phyloP scores from a whole-genome alignment of 2,888 invertebrate species.

The Torymus aiolomorphi region DNA sequence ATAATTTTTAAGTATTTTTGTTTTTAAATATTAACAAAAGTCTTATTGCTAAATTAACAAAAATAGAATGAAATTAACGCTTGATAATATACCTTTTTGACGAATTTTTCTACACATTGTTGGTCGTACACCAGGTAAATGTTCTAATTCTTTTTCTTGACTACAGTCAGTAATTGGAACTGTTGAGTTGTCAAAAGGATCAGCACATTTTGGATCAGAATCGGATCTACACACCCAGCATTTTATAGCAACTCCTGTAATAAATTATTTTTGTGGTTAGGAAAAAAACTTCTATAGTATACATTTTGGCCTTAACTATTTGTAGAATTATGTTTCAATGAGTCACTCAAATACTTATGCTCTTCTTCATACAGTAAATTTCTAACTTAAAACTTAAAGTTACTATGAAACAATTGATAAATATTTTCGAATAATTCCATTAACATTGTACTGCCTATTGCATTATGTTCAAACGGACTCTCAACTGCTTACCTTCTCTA shows the following conservation, averaged over 20 bases:
- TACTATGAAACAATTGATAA: not conserved
- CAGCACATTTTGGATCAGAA: slow-evolving; percentile 91
- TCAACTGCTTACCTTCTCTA: slow-evolving; percentile 59
- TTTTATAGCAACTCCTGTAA: slow-evolving; percentile 83
- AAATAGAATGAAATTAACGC: not conserved
- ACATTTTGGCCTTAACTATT: slow-evolving; percentile 11
- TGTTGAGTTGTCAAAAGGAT: slow-evolving; percentile 93
- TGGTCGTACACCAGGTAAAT: slow-evolving; percentile 83
- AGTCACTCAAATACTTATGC: not conserved
- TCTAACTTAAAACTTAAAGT: not conserved
- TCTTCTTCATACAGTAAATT: not conserved
- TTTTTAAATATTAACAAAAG: too few relatives aligned
- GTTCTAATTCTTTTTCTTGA: slow-evolving; percentile 79
- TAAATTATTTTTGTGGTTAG: slow-evolving; percentile 8
- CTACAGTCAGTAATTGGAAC: slow-evolving; percentile 90
- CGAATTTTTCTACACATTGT: slow-evolving; percentile 94
- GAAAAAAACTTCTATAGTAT: not conserved
- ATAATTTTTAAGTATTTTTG: too few relatives aligned
- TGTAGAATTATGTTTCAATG: not conserved
- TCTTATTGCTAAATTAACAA: too few relatives aligned
- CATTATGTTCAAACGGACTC: not conserved
- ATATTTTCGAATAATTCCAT: not conserved
- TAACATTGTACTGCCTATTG: too few relatives aligned
- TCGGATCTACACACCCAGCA: slow-evolving; percentile 95
- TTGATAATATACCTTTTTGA: slow-evolving; percentile 84